Percentiles rank a stretch among this genome's conserved stretches.
Evolutionary conservation across 2,113 vertebrate genomes (phyloP).

Genomic region (Melanocharis versteri): DNA sequence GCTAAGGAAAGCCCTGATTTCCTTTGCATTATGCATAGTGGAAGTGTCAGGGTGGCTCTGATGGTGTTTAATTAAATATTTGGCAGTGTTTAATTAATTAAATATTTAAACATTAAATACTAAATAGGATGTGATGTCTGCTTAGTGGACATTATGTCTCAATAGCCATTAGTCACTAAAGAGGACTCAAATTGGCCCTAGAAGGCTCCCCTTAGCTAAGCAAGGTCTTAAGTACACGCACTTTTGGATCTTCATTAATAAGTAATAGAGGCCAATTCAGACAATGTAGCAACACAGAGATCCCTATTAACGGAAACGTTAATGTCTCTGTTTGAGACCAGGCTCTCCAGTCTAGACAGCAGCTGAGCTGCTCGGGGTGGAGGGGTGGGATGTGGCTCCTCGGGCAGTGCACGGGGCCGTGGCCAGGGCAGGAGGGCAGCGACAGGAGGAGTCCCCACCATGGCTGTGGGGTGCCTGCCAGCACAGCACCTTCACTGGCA

Average conservation of each 20-base stretch:
- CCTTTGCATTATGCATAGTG: conserved; percentile 65
- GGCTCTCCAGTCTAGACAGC: conserved; percentile 28
- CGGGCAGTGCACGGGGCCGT: accelerated
- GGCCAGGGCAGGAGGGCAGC: accelerated
- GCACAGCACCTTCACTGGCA: neutral
- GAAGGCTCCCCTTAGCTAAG: conserved; percentile 56
- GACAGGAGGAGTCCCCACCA: accelerated
- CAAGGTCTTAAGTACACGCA: conserved; percentile 66
- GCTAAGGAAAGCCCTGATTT: neutral
- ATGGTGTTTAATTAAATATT: conserved; percentile 78
- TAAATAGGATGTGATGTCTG: conserved; percentile 73
- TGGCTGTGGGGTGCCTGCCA: accelerated
- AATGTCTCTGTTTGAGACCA: conserved; percentile 61
- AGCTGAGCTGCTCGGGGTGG: neutral
- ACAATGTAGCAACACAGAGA: conserved; percentile 52
- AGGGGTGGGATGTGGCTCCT: neutral
- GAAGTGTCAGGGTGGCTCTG: conserved; percentile 65
- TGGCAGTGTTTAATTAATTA: conserved; percentile 79
- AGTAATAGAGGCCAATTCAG: conserved; percentile 52
- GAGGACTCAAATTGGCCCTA: conserved; percentile 57
- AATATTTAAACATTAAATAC: conserved; percentile 78
- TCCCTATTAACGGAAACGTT: conserved; percentile 67
- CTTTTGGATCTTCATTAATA: conserved; percentile 68
- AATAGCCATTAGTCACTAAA: conserved; percentile 73
- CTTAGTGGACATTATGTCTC: conserved; percentile 74